These are phyloP conservation scores for Drosophila sordidula DNA, from an alignment of 2,888 invertebrate genomes.

Conservation along the genomic window DNA sequence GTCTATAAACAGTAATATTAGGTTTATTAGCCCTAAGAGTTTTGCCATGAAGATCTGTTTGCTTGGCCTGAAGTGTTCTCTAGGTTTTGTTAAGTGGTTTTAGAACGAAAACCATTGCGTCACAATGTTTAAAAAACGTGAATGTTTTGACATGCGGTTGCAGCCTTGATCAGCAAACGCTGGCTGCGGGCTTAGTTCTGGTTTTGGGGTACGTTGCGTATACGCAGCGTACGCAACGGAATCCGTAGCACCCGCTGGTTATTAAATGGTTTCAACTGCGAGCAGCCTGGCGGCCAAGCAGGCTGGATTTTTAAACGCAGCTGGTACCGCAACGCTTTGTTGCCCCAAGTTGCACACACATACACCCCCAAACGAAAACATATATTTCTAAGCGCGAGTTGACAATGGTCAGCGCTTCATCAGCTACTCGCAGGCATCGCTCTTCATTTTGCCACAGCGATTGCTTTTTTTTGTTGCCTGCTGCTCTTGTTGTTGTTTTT, in stretches of 20 bases:
- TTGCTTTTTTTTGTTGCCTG: conserved; percentile 33
- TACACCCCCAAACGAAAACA: background rate
- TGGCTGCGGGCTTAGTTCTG: background rate
- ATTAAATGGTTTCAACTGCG: conserved; percentile 30
- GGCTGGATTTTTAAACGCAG: conserved; percentile 13
- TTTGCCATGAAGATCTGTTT: background rate
- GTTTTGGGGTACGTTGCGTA: conserved; percentile 15
- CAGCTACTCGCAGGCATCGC: conserved; percentile 44
- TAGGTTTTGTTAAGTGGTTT: background rate
- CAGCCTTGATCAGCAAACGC: background rate
- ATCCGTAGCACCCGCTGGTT: conserved; percentile 30
- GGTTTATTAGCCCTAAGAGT: background rate
- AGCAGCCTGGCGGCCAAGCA: conserved; percentile 3
- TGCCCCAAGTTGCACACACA: conserved; percentile 6
- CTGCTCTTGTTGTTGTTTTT: conserved; percentile 3
- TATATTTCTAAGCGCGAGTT: conserved; percentile 14
- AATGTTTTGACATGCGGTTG: conserved; percentile 13
- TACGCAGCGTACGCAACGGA: conserved; percentile 17
- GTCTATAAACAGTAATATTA: no score
- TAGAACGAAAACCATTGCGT: background rate
- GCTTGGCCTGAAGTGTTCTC: background rate
- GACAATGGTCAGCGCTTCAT: conserved; percentile 51
- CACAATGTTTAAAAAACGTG: conserved; percentile 5
- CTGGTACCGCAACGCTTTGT: background rate
- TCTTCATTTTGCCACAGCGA: conserved; percentile 45